Evolutionary conservation across 2,888 invertebrate species (phyloP), one percentile per base, ranked within the genome.

Genomic region (Alviniconcha strummeri): DNA sequence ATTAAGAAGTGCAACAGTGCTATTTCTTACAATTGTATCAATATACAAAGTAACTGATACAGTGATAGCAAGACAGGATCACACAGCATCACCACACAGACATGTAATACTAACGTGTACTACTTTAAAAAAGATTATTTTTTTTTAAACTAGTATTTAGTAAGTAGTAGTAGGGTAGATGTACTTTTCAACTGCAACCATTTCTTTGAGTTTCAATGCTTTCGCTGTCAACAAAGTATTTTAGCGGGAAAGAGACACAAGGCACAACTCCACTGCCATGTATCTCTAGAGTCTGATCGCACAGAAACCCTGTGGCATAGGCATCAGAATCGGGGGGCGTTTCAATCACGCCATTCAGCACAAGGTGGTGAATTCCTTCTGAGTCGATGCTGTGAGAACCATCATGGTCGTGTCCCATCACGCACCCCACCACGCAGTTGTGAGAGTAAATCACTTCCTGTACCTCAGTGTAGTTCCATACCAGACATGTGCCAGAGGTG

Each of bases 371-470:
- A 56, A 94, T 91, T 6, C 92, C 93, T 64, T 90, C 85, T 4
- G 88, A 85, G 84, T 94, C 93, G 2, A 88, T 75, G 19, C 89
- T 90, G 86, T 90, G 89, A 5, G 92, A 92, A 15, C 91, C 91
- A 13, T 88, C 87, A 85, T 94, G 94, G 72, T 92, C 91, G 86
- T 94, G 94, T 2, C 94, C 94, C 71, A 90, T 88, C 13, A 94
- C 85, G 84, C 93, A 93, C 17, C 91, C 91, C n/a, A 92, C 80
- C 7, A 94, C 92, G 85, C 91, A 92, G 8, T 84, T 64, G 85
- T 91, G 89, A 4, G 85, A 78, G 80, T 92, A 89, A 6, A 94
- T 84, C 8, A 92, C 86, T 0, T 89, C 81, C 36, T 93, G 85
- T 7, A 94, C 89, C 57, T 93, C 92, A 5, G 89, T 85, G 84